A percentile compares a stretch with the other conserved stretches of the same genome.
phyloP scores from a whole-genome alignment of 2,888 invertebrate species.

The Mythimna pallens region DNA sequence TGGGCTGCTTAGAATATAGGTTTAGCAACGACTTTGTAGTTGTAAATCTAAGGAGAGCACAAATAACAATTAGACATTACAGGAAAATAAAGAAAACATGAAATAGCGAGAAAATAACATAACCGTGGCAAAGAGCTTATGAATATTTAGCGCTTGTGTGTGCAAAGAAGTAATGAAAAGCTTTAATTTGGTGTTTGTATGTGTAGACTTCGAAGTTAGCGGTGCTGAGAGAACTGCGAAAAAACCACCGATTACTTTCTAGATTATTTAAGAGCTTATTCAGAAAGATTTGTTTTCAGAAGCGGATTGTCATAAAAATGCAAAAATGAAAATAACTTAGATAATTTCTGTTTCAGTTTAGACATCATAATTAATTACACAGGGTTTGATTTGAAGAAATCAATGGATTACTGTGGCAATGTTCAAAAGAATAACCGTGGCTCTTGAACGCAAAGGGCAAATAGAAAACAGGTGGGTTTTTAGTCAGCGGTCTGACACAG shows the following conservation, averaged over 20 bases:
- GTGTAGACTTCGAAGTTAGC: conserved; percentile 36
- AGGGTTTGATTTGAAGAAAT: no score
- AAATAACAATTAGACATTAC: conserved; percentile 75
- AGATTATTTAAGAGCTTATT: background rate
- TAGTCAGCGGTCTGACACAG: no score
- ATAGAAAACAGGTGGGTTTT: no score
- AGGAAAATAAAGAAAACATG: conserved; percentile 63
- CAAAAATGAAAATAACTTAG: no score
- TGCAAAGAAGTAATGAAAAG: conserved; percentile 23
- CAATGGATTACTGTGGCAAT: no score
- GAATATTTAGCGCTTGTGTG: conserved; percentile 22
- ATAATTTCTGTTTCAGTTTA: no score
- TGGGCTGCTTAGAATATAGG: conserved; percentile 92
- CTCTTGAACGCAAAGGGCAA: no score
- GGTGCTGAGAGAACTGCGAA: conserved; percentile 1
- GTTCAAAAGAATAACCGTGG: no score
- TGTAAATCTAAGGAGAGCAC: conserved; percentile 91
- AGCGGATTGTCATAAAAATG: no score
- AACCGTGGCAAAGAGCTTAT: conserved; percentile 7
- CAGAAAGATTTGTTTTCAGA: background rate
- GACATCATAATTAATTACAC: no score
- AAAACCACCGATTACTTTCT: background rate
- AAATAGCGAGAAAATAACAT: conserved; percentile 13
- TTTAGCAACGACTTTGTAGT: conserved; percentile 93
- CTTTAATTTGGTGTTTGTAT: background rate